Conservation (phyloP, 2,113 vertebrate genomes). For the Coptodon rendalli region DNA sequence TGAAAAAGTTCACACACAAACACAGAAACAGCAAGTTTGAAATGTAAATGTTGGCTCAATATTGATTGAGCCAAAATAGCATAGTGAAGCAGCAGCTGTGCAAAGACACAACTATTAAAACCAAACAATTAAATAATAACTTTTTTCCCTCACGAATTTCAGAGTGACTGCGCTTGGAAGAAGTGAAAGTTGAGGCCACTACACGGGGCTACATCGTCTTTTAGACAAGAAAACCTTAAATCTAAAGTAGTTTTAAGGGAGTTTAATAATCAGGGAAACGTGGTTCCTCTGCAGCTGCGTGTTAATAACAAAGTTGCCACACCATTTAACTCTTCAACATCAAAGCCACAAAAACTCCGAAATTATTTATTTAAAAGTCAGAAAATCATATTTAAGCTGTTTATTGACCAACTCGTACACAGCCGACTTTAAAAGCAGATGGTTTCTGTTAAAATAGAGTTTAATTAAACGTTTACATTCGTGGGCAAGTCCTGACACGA, state of each 20-base stretch:
- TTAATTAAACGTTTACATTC: background rate
- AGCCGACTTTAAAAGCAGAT: accelerated
- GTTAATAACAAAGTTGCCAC: background rate
- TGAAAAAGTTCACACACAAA: background rate
- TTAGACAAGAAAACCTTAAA: background rate
- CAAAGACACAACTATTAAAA: background rate
- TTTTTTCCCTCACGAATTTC: background rate
- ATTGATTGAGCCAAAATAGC: accelerated
- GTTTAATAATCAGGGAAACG: background rate
- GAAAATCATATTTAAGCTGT: background rate
- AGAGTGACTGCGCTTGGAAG: background rate
- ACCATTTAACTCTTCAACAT: background rate
- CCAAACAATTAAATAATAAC: background rate
- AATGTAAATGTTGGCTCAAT: accelerated
- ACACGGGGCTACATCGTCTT: background rate
- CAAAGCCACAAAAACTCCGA: background rate
- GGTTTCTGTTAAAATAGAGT: accelerated
- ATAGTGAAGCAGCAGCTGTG: no score
- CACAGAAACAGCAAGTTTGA: background rate
- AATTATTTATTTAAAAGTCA: background rate
- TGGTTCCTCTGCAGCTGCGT: no score
- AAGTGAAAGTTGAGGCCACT: background rate
- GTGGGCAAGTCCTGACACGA: background rate
- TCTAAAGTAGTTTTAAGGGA: background rate
- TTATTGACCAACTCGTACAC: background rate